Percentiles rank a stretch among this genome's conserved stretches.
These are phyloP conservation scores for Ivindomyrus marchei DNA, from an alignment of 2,113 vertebrate species.

Conservation along the genomic window DNA sequence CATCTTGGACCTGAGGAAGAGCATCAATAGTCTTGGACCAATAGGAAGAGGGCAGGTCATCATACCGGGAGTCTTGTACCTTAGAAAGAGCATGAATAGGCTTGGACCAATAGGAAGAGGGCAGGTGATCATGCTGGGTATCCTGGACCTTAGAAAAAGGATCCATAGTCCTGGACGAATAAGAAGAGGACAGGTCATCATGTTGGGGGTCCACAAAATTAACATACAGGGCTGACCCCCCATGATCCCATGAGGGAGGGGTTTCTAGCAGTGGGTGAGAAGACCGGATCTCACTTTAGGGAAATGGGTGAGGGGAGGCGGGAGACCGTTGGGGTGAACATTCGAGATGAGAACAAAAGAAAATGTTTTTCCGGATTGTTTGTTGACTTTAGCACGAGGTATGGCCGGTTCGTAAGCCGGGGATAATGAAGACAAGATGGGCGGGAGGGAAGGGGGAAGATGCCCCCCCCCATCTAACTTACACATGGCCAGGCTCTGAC, in stretches of 20 bases:
- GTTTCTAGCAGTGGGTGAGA: not conserved
- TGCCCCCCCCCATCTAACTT: no score
- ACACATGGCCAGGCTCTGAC: not conserved
- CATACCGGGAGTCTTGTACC: not conserved
- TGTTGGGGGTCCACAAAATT: not conserved
- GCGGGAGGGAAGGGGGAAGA: not conserved
- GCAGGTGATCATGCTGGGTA: not conserved
- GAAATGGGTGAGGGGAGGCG: not conserved
- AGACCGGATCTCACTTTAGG: not conserved
- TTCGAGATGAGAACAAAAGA: slow-evolving; percentile 14
- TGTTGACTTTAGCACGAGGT: slow-evolving; percentile 10
- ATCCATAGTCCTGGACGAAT: not conserved
- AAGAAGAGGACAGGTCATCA: not conserved
- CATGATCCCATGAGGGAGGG: not conserved
- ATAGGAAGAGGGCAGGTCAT: not conserved
- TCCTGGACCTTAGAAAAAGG: not conserved
- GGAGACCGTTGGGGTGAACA: not conserved
- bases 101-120: not conserved
- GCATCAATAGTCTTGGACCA: not conserved
- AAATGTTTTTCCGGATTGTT: slow-evolving; percentile 16
- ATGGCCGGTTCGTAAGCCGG: not conserved
- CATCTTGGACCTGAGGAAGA: not conserved
- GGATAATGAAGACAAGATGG: slow-evolving; percentile 14
- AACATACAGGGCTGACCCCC: not conserved
- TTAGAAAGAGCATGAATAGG: not conserved